A percentile compares a stretch with the other conserved stretches of the same genome.
Conservation (phyloP, 53 echinoderm and acorn worm species). For the Stichopus horrens region DNA sequence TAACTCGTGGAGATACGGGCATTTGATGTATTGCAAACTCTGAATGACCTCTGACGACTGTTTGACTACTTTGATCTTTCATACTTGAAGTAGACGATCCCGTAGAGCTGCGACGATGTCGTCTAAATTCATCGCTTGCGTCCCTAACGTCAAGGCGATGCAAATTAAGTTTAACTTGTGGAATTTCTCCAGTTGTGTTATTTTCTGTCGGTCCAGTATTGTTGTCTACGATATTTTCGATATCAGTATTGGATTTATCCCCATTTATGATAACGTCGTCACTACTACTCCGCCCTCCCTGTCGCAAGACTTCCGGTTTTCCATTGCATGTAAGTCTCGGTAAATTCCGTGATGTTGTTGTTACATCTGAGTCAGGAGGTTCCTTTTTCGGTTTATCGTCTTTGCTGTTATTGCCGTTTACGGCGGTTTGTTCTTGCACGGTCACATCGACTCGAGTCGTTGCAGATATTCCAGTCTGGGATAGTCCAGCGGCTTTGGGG, state of each 20-base stretch:
- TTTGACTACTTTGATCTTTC: conserved; percentile 31
- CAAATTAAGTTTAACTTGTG: neutral
- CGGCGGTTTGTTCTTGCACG: neutral
- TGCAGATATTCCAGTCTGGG: neutral
- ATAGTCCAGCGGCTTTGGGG: neutral
- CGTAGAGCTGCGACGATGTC: conserved; percentile 14
- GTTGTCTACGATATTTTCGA: neutral
- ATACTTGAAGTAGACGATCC: neutral
- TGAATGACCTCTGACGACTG: neutral
- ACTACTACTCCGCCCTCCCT: neutral
- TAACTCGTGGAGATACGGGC: conserved; percentile 23
- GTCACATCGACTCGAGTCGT: neutral
- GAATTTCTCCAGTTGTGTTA: neutral
- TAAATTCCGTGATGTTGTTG: neutral
- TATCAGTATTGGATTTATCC: neutral
- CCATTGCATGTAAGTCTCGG: neutral
- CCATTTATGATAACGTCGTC: neutral
- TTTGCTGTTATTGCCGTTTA: neutral
- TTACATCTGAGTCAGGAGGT: neutral
- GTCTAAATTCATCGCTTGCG: neutral
- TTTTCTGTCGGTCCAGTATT: neutral
- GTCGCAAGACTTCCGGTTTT: neutral
- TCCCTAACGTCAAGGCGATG: neutral
- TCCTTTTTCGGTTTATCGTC: neutral
- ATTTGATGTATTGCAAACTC: neutral